Evolutionary conservation across 2,888 invertebrate species (phyloP).

Genomic region (Gymnocheta viridis): DNA sequence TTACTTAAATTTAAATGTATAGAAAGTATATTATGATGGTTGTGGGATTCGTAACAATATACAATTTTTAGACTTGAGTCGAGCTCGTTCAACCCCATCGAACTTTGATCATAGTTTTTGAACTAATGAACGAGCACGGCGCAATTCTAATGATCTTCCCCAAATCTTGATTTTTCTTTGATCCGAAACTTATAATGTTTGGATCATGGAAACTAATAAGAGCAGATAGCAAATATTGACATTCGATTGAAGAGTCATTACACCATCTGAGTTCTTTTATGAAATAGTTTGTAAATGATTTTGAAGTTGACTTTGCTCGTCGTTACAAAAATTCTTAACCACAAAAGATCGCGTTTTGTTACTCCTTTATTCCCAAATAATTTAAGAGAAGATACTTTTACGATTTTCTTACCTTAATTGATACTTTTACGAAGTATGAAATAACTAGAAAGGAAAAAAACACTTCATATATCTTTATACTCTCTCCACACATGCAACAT

Average conservation of each 20-base stretch:
- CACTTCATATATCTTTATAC: neutral
- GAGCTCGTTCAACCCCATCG: too few relatives aligned
- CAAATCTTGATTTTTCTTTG: too few relatives aligned
- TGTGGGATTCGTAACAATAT: neutral
- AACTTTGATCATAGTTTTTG: too few relatives aligned
- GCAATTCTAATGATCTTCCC: too few relatives aligned
- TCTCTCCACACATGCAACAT: neutral
- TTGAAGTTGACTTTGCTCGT: neutral
- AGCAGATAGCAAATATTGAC: too few relatives aligned
- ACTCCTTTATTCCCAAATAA: constrained; percentile 28
- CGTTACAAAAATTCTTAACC: neutral
- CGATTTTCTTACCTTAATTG: constrained; percentile 62
- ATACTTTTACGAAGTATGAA: constrained; percentile 58
- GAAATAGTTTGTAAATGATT: neutral
- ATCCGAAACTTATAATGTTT: too few relatives aligned
- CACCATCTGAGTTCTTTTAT: too few relatives aligned
- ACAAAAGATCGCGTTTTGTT: constrained; percentile 29
- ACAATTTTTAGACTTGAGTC: too few relatives aligned
- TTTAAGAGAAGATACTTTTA: constrained; percentile 43
- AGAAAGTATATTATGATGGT: neutral
- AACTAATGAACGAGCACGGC: too few relatives aligned
- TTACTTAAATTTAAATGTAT: neutral
- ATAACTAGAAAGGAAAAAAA: constrained; percentile 6
- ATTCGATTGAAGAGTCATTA: too few relatives aligned
- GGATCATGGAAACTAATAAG: too few relatives aligned